Evolutionary conservation across 2,888 invertebrate genomes (phyloP).

Genomic region (Diarsia dahlii): DNA sequence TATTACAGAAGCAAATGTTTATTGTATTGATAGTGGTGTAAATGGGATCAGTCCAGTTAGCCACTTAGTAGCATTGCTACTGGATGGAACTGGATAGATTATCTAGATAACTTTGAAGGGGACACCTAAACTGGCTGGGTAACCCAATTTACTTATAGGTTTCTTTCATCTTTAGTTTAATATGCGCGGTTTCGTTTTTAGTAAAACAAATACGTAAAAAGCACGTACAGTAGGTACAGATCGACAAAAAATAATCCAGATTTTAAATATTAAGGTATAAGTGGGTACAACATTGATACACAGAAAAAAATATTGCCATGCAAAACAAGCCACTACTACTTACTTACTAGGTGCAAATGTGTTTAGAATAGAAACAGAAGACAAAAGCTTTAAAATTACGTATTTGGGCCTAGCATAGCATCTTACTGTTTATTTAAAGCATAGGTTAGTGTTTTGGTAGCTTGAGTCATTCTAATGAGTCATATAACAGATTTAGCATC

Average conservation of each 20-base stretch:
- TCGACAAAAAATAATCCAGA: background rate
- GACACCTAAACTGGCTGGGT: background rate
- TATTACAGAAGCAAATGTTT: slow-evolving; percentile 40
- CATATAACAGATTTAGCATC: slow-evolving; percentile 74
- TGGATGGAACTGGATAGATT: slow-evolving; percentile 49
- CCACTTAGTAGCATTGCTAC: slow-evolving; percentile 46
- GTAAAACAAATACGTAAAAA: background rate
- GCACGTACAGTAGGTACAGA: background rate
- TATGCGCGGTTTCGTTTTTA: background rate
- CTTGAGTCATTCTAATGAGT: slow-evolving; percentile 82
- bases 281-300: background rate
- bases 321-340: slow-evolving; percentile 64
- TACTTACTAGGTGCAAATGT: slow-evolving; percentile 61
- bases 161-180: background rate
- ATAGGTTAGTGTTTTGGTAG: slow-evolving; percentile 70
- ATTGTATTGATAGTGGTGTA: slow-evolving; percentile 45
- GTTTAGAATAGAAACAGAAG: slow-evolving; percentile 26
- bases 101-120: slow-evolving; percentile 13
- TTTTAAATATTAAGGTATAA: background rate
- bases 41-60: slow-evolving; percentile 51
- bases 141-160: background rate
- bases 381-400: slow-evolving; percentile 63
- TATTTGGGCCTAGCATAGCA: slow-evolving; percentile 68
- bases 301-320: slow-evolving; percentile 43
- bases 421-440: slow-evolving; percentile 75